These are phyloP conservation scores for Drosophila punjabiensis DNA, from an alignment of 1,140 invertebrate species.

Conservation along the genomic window DNA sequence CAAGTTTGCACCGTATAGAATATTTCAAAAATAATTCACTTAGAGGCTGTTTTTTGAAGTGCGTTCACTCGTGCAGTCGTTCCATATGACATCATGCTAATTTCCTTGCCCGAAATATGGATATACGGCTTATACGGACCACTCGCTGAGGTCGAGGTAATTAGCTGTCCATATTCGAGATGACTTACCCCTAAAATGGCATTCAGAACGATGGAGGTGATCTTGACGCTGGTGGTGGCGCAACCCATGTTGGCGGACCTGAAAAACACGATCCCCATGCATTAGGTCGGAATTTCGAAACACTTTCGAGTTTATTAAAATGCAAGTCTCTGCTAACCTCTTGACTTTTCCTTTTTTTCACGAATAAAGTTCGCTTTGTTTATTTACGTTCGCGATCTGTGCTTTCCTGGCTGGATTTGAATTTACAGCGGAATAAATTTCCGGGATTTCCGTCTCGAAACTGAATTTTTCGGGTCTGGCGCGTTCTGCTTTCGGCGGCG, in stretches of 20 bases:
- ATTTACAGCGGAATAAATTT: constrained; percentile 53
- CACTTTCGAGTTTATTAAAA: constrained; percentile 12
- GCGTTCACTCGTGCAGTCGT: constrained; percentile 37
- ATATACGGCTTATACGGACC: constrained; percentile 11
- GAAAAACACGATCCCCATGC: constrained; percentile 25
- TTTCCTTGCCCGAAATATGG: constrained; percentile 31
- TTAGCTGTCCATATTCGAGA: constrained; percentile 29
- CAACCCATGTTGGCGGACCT: constrained; percentile 72
- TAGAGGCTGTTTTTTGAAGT: constrained; percentile 41
- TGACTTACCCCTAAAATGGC: constrained; percentile 81
- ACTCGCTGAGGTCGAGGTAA: constrained; percentile 14
- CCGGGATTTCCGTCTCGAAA: constrained; percentile 33
- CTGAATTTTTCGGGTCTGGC: constrained; percentile 51
- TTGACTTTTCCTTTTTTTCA: constrained; percentile 56
- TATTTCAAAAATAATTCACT: constrained; percentile 44
- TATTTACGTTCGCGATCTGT: constrained; percentile 34
- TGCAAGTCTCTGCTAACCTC: constrained; percentile 65
- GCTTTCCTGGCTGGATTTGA: constrained; percentile 32
- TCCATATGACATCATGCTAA: constrained; percentile 49
- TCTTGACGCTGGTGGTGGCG: constrained; percentile 74
- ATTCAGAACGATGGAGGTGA: constrained; percentile 70
- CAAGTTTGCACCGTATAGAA: constrained; percentile 21
- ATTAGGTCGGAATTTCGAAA: constrained; percentile 15
- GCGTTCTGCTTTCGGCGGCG: constrained; percentile 66
- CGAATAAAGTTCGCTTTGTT: constrained; percentile 17